A percentile compares a stretch with the other conserved stretches of the same genome.
phyloP scores from a whole-genome alignment of 2,888 invertebrate species.

The Leucozona laternaria region DNA sequence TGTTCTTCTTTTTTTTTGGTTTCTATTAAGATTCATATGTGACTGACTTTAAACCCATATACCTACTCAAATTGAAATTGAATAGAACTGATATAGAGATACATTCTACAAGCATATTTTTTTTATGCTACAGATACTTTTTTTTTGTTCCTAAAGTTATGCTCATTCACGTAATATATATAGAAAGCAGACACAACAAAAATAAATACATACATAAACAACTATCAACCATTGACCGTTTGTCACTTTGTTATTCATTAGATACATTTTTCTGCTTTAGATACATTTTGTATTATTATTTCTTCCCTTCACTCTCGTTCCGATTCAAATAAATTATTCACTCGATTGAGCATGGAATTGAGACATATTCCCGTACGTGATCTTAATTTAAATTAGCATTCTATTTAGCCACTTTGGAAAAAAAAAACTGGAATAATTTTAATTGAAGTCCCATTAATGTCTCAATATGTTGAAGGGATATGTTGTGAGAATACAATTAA shows the following conservation, averaged over 20 bases:
- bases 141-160: conserved; percentile 40
- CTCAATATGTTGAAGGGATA: conserved; percentile 27
- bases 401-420: conserved; percentile 6
- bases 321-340: conserved; percentile 71
- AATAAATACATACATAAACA: conserved; percentile 30
- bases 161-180: conserved; percentile 47
- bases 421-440: conserved; percentile 64
- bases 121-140: conserved; percentile 13
- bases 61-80: conserved; percentile 62
- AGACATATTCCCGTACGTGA: conserved; percentile 71
- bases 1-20: background rate
- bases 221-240: conserved; percentile 62
- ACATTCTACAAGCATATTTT: conserved; percentile 48
- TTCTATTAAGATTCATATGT: conserved; percentile 38
- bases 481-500: conserved; percentile 53
- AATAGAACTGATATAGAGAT: conserved; percentile 26
- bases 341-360: conserved; percentile 72
- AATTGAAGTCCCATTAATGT: conserved; percentile 73
- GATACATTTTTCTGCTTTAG: conserved; percentile 55
- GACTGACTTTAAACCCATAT: conserved; percentile 29
- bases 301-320: background rate
- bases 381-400: conserved; percentile 55
- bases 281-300: conserved; percentile 22
- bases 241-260: conserved; percentile 72
- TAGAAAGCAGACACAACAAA: conserved; percentile 11